A percentile compares a stretch with the other conserved stretches of the same genome.
Evolutionary conservation across 2,888 invertebrate species (phyloP).

Genomic region (Chloroclysta siterata): DNA sequence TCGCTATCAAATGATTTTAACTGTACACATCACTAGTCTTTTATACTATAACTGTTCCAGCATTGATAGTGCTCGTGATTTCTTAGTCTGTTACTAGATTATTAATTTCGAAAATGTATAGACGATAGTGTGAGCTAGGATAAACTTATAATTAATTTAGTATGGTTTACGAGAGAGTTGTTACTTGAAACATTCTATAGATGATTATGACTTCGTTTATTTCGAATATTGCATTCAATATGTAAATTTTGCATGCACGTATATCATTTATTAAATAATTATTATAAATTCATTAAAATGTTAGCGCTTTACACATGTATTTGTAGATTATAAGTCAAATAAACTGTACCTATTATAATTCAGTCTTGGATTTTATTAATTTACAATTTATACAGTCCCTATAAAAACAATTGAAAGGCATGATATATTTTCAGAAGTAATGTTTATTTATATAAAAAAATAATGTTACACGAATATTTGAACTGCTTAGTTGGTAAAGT

Average conservation of each 20-base stretch:
- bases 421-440: constrained; percentile 17
- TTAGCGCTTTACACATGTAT: constrained; percentile 69
- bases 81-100: constrained; percentile 9
- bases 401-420: background rate
- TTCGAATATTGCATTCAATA: constrained; percentile 25
- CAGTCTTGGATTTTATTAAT: constrained; percentile 29
- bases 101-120: background rate
- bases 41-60: constrained; percentile 12
- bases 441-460: constrained; percentile 42
- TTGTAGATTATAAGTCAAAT: constrained; percentile 75
- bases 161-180: constrained; percentile 7
- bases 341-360: constrained; percentile 64
- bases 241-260: constrained; percentile 36
- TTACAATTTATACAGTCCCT: background rate
- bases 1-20: background rate
- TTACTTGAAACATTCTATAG: constrained; percentile 38
- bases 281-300: constrained; percentile 45
- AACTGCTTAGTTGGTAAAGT: constrained; percentile 18
- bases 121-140: constrained; percentile 19
- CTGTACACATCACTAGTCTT: constrained; percentile 11
- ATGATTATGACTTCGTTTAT: constrained; percentile 25
- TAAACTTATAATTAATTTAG: constrained; percentile 1
- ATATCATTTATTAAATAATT: constrained; percentile 34
- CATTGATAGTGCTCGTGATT: background rate
- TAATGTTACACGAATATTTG: constrained; percentile 38